Base-by-base conservation (phyloP, 2,888 invertebrate genomes). In the Plebejus argus region DNA sequence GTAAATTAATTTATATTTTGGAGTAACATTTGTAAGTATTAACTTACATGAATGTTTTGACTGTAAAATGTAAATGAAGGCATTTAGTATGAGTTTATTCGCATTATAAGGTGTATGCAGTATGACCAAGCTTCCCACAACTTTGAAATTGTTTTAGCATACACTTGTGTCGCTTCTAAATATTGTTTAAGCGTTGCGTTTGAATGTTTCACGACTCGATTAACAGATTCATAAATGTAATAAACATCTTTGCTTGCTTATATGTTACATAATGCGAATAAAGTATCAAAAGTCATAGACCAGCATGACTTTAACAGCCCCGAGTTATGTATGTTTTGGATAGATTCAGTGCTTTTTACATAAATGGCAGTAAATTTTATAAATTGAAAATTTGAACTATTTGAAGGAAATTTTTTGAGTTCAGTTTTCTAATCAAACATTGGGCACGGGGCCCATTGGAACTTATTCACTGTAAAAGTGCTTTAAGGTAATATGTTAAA, bases 31-130 rank as follows among this genome's bases (percentile, higher is more conserved):
- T 53, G n/a, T 35, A 72, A 76, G 74, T 49, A 15, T 72, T 53
- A 66, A 39, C 58, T 77, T 72, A 23, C 45, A 28, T 75, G 15
- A 33, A 61, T 39, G 77, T 74, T 78, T 77, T 81, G 77, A 80
- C 81, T 79, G 76, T 79, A 83, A 84, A 80, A 81, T 79, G 76
- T 79, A 83, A 84, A 87, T 90, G 90, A 87, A 89, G 90, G 89
- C 89, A 90, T 89, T 88, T 90, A 86, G 86, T 83, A 81, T 78
- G 77, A 66, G 77, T 80, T 81, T 82, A 81, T 84, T 82, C 82
- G 83, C 82, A 82, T 80, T 82, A 81, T 79, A 77, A 77, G 66
- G 45, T 74, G 74, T 74, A 49, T 71, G 71, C 71, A 39, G 12
- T 53, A 53, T 49, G 74, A 74, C 23, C 12, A 53, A 66, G 49